These are phyloP conservation scores for Wasmannia auropunctata DNA, from an alignment of 1,140 invertebrate species.

Conservation along the genomic window DNA sequence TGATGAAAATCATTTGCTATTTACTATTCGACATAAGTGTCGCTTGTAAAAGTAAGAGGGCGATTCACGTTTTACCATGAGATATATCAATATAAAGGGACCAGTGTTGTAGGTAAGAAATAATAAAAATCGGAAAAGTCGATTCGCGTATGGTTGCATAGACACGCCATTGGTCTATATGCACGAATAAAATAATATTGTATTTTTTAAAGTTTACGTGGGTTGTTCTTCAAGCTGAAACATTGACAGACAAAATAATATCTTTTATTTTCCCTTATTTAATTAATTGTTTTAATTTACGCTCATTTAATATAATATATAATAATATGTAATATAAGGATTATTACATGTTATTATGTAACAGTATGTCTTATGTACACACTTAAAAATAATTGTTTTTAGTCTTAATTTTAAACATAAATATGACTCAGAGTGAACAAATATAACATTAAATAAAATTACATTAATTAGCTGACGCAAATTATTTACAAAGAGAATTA, in stretches of 20 bases:
- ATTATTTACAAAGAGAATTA: neutral
- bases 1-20: conserved; percentile 52
- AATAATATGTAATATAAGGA: neutral
- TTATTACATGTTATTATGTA: neutral
- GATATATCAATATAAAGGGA: conserved; percentile 45
- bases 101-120: conserved; percentile 47
- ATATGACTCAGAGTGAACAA: neutral
- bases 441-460: neutral
- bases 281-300: neutral
- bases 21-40: conserved; percentile 18
- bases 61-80: conserved; percentile 80
- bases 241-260: neutral
- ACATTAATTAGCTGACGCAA: neutral
- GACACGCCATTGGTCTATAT: neutral
- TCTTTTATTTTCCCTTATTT: neutral
- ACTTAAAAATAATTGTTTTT: neutral
- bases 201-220: neutral
- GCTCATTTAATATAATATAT: neutral
- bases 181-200: conserved; percentile 11
- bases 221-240: neutral
- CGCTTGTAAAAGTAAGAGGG: conserved; percentile 67
- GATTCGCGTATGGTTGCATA: neutral
- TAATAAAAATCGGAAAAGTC: neutral
- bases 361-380: neutral
- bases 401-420: neutral